Conservation (phyloP, 2,888 invertebrate species). For the Monopis laevigella region DNA sequence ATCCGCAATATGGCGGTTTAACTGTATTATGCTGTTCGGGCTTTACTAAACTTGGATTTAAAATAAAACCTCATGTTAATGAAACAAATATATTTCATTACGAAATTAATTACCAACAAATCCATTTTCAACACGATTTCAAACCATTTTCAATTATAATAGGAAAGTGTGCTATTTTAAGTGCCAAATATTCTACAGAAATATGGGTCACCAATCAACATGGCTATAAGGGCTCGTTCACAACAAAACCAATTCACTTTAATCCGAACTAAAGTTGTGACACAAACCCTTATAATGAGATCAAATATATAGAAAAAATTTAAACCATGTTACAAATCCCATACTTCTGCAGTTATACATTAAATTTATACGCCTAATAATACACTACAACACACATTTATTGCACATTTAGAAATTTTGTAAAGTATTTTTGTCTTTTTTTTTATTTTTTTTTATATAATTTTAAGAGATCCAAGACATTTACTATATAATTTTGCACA, state of each 20-base stretch:
- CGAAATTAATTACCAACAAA: conserved; percentile 69
- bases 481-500: conserved; percentile 66
- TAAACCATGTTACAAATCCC: conserved; percentile 22
- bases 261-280: not conserved
- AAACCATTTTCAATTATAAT: conserved; percentile 63
- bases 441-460: conserved; percentile 57
- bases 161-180: conserved; percentile 65
- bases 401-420: conserved; percentile 69
- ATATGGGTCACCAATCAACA: conserved; percentile 25
- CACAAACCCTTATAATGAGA: conserved; percentile 6
- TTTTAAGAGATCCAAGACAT: conserved; percentile 60
- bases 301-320: conserved; percentile 5
- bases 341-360: conserved; percentile 35
- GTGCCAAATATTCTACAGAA: conserved; percentile 61
- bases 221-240: not conserved
- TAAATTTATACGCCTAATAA: conserved; percentile 60
- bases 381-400: conserved; percentile 69
- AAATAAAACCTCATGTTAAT: conserved; percentile 52
- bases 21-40: too few species aligned
- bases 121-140: conserved; percentile 67
- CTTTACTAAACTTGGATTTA: too few species aligned
- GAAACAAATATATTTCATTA: conserved; percentile 70
- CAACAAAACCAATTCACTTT: not conserved
- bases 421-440: conserved; percentile 65
- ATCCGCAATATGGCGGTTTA: too few species aligned